Evolutionary conservation across 2,888 invertebrate genomes (phyloP), one percentile per base, ranked within the genome.

Genomic region (Eilema depressum): DNA sequence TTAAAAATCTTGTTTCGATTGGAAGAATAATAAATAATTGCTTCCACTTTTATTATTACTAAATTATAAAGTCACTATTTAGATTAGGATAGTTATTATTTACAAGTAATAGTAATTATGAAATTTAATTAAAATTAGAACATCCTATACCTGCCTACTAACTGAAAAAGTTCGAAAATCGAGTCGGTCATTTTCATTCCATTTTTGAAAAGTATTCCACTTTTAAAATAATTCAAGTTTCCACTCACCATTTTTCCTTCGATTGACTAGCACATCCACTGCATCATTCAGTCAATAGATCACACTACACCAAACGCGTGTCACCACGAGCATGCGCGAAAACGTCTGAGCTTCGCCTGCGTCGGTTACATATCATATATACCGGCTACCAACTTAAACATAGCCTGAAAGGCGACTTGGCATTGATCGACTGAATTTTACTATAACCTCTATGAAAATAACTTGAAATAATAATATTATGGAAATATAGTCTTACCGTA

Each of bases 211-310:
- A 59, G 5, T 3, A 23, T 26, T 25, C 25, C 26, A 59, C 26
- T 59, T 59, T 25, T 59, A 59, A 59, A 26, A 26, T 59, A 56
- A 56, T 59, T 25, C 10, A 33, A 60, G 11, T 33, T 28, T 47
- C 8, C 41, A 85, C 89, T 89, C 80, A 89, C 89, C 89, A 89
- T 89, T 73, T 83, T 86, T 83, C 85, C 80, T 79, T 75, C 41
- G 68, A 66, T 78, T 82, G 82, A 78, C 86, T 88, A 88, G 82
- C 88, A 89, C 89, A 87, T 85, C 76, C 86, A 86, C 85, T 78
- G 82, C 82, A 82, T 82, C 78, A 75, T 82, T 78, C 75, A 74
- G 74, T 74, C 78, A 73, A 75, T 66, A 83, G 77, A 70, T 81
- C 86, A 82, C 85, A 80, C 79, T 80, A 84, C 88, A 81, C 82